These are phyloP conservation scores for Drosophila funebris DNA, from an alignment of 1,140 invertebrate species.

Conservation along the genomic window DNA sequence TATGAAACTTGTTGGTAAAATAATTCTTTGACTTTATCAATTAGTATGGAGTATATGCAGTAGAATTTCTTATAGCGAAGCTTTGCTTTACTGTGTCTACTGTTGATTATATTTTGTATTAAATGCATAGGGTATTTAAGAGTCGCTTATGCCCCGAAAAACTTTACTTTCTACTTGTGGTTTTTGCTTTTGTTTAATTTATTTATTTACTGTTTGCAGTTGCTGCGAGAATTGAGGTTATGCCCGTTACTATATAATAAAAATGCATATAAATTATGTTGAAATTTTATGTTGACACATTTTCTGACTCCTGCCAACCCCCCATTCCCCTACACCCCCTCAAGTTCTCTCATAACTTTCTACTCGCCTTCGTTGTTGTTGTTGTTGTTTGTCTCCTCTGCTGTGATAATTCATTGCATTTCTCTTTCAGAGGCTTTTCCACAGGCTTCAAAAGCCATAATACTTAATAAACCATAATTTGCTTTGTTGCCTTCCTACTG, in stretches of 20 bases:
- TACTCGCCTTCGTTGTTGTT: not conserved
- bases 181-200: conserved; percentile 16
- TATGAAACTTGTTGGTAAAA: too few species aligned
- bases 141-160: not conserved
- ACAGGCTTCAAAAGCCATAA: conserved; percentile 17
- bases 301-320: not conserved
- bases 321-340: too few species aligned
- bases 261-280: conserved; percentile 34
- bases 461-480: conserved; percentile 39
- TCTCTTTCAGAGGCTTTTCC: conserved; percentile 4
- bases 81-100: too few species aligned
- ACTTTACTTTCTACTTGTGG: not conserved
- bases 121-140: not conserved
- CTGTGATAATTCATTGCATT: conserved; percentile 32
- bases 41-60: too few species aligned
- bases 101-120: too few species aligned
- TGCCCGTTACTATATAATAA: conserved; percentile 8
- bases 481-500: not conserved
- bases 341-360: not conserved
- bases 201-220: conserved; percentile 5
- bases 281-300: conserved; percentile 22
- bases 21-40: too few species aligned
- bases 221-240: conserved; percentile 9
- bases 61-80: too few species aligned
- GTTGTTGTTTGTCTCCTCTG: too few species aligned